Conservation (phyloP, 2,113 vertebrate species). For the Ramphastos sulfuratus region DNA sequence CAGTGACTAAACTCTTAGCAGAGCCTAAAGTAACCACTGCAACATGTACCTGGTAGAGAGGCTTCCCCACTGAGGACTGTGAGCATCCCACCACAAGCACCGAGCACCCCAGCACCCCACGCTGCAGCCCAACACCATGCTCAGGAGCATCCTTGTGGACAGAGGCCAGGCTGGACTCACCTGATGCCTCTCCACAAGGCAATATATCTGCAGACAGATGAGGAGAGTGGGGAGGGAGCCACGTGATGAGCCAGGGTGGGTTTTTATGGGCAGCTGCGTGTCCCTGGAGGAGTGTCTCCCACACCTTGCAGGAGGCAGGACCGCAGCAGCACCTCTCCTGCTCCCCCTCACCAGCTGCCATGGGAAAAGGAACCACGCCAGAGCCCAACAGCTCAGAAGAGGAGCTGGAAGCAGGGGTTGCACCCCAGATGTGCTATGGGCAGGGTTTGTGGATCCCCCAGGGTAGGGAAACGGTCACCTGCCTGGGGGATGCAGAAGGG, state of each 20-base stretch:
- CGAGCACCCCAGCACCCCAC: neutral
- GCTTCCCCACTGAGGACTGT: rapidly evolving
- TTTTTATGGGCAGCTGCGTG: conserved; percentile 8
- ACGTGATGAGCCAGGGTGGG: conserved; percentile 68
- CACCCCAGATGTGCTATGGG: neutral
- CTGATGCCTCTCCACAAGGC: neutral
- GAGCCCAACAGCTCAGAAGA: conserved; percentile 75
- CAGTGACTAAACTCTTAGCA: neutral
- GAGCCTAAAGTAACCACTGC: neutral
- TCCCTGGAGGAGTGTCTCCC: conserved; percentile 53
- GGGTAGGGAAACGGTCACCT: conserved; percentile 51
- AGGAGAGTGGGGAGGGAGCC: conserved; percentile 60
- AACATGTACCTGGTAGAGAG: rapidly evolving
- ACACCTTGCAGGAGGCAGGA: neutral
- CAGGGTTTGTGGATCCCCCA: conserved; percentile 35
- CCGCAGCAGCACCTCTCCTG: neutral
- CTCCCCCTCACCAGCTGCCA: neutral
- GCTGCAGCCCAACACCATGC: neutral
- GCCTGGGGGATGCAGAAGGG: conserved; percentile 47
- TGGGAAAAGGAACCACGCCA: conserved; percentile 33
- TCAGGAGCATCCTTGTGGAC: neutral
- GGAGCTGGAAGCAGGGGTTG: conserved; percentile 63
- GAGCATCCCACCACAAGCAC: neutral
- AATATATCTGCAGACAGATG: conserved; percentile 73
- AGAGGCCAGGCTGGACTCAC: neutral